phyloP scores from a whole-genome alignment of 2,888 invertebrate genomes.

The Drosophila greeni region DNA sequence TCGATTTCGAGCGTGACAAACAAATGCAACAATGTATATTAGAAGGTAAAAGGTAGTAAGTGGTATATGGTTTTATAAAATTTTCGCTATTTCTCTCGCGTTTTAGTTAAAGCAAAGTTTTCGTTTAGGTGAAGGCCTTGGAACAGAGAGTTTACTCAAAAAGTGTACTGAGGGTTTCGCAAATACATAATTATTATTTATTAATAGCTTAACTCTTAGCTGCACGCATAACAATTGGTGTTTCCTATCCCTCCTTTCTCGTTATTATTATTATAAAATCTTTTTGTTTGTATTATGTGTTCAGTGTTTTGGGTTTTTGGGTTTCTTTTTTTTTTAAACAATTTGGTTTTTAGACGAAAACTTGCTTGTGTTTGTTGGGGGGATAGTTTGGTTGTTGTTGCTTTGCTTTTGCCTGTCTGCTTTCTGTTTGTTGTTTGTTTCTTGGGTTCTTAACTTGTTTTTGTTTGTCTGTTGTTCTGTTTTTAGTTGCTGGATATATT shows the following conservation, averaged over 20 bases:
- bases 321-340: too few relatives aligned
- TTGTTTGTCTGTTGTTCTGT: conserved; percentile 30
- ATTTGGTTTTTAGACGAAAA: conserved; percentile 38
- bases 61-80: conserved; percentile 35
- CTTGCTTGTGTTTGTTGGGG: conserved; percentile 27
- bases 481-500: conserved; percentile 50
- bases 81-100: conserved; percentile 27
- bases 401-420: conserved; percentile 54
- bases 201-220: conserved; percentile 37
- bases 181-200: conserved; percentile 39
- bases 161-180: conserved; percentile 21
- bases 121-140: conserved; percentile 37
- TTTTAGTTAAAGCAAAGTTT: conserved; percentile 33
- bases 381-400: conserved; percentile 45
- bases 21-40: conserved; percentile 44
- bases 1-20: conserved; percentile 34
- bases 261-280: conserved; percentile 30
- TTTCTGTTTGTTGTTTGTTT: conserved; percentile 31
- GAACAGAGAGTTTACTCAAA: conserved; percentile 35
- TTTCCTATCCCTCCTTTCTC: conserved; percentile 40
- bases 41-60: conserved; percentile 15
- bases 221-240: conserved; percentile 43
- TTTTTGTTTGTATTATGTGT: conserved; percentile 26
- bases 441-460: conserved; percentile 20
- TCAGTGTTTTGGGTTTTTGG: conserved; percentile 8